Conservation (phyloP, 30 jellyfish, hydroid and myxozoan genomes). For the Turritopsis dohrnii region DNA sequence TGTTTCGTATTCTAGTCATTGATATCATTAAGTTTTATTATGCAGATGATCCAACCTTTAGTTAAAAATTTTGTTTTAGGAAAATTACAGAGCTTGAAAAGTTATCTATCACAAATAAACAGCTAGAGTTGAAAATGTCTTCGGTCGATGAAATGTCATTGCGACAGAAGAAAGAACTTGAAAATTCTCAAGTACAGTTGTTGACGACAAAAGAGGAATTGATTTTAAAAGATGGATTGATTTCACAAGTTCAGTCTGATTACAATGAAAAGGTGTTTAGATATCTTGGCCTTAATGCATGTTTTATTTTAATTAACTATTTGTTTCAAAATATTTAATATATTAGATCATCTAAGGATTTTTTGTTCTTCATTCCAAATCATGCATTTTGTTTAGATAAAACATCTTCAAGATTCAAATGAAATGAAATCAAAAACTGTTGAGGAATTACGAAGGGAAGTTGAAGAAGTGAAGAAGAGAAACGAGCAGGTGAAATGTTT, state of each 20-base stretch:
- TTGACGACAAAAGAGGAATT: background rate
- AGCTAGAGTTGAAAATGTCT: background rate
- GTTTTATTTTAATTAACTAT: no score
- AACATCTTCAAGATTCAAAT: background rate
- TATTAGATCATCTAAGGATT: no score
- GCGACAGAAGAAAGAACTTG: background rate
- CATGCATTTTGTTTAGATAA: background rate
- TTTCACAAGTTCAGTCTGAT: background rate
- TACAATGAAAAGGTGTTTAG: background rate
- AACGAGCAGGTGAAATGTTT: background rate
- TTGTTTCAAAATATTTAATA: no score
- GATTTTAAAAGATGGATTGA: background rate
- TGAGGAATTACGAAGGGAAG: background rate
- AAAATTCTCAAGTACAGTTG: background rate
- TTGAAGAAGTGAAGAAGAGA: background rate
- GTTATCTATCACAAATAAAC: background rate
- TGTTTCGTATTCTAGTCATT: no score
- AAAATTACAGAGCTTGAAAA: background rate
- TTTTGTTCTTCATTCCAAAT: no score
- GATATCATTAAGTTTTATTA: no score
- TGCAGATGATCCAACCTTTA: no score
- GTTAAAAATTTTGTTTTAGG: no score
- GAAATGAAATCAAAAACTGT: background rate
- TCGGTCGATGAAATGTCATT: background rate
- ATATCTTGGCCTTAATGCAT: no score